phyloP scores from a whole-genome alignment of 2,113 vertebrate species.

The Podarcis muralis region DNA sequence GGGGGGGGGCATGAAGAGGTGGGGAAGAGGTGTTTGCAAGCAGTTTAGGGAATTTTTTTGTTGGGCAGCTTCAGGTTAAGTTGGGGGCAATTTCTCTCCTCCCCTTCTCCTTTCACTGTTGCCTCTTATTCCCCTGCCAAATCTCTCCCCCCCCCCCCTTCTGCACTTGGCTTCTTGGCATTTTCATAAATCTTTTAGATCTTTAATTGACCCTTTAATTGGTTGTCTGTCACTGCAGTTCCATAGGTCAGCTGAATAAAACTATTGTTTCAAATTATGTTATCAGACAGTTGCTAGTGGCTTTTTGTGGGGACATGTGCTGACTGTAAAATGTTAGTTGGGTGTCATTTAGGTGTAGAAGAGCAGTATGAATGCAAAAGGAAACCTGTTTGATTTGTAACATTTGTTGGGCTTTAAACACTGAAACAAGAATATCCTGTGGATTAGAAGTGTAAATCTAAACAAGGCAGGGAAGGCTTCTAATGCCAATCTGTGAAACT shows the following conservation, averaged over 20 bases:
- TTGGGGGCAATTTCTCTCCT: too few species aligned
- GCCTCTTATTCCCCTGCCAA: background rate
- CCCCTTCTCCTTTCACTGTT: background rate
- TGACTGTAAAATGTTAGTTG: too few species aligned
- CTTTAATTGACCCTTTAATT: background rate
- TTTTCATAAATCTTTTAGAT: background rate
- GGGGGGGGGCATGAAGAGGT: background rate
- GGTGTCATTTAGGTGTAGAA: too few species aligned
- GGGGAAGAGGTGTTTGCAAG: background rate
- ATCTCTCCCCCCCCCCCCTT: background rate
- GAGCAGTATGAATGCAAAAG: background rate
- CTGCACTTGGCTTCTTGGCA: background rate
- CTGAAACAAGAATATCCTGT: background rate
- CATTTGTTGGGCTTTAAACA: slow-evolving; percentile 11
- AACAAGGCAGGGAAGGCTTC: background rate
- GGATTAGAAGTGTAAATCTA: background rate
- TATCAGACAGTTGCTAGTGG: background rate
- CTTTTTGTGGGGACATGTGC: background rate
- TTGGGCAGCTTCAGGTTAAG: too few species aligned
- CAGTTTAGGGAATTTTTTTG: background rate
- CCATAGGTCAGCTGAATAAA: background rate
- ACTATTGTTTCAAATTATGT: background rate
- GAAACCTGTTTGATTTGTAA: background rate
- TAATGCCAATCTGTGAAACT: slow-evolving; percentile 5
- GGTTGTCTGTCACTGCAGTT: background rate